Evolutionary conservation across 2,888 invertebrate species (phyloP).

Genomic region (Anorthoa munda): DNA sequence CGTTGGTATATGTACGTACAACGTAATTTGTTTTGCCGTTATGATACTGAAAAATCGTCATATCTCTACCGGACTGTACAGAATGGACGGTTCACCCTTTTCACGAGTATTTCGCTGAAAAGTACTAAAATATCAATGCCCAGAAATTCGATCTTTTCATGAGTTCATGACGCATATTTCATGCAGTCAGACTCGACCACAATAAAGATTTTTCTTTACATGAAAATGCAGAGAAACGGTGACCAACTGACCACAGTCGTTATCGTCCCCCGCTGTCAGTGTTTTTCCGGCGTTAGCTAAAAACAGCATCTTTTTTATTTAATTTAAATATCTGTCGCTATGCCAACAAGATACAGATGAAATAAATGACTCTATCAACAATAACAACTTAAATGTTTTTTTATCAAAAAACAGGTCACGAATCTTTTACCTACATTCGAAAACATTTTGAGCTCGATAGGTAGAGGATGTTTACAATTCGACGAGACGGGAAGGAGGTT

Average conservation of each 20-base stretch:
- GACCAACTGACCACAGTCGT: too few relatives aligned
- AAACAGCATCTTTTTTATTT: background rate
- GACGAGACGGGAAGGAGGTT: slow-evolving; percentile 16
- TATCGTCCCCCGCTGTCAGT: background rate
- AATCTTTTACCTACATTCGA: slow-evolving; percentile 16
- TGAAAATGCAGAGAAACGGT: background rate
- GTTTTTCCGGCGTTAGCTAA: background rate
- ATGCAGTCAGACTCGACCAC: background rate
- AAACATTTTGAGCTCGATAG: slow-evolving; percentile 8
- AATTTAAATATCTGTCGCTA: slow-evolving; percentile 3
- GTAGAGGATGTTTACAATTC: slow-evolving; percentile 25
- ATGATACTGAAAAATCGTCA: slow-evolving; percentile 8
- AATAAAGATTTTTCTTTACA: background rate
- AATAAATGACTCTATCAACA: slow-evolving; percentile 4
- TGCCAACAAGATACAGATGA: slow-evolving; percentile 1
- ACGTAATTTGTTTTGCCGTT: slow-evolving; percentile 16
- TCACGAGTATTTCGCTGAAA: background rate
- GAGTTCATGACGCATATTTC: slow-evolving; percentile 8
- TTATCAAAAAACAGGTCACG: slow-evolving; percentile 23
- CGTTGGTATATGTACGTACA: slow-evolving; percentile 8
- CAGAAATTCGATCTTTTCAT: background rate
- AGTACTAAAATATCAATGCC: background rate
- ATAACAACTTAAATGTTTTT: slow-evolving; percentile 1
- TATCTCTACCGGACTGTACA: background rate
- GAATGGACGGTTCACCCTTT: background rate